A percentile compares a stretch with the other conserved stretches of the same genome.
These are phyloP conservation scores for Octonoba sinensis DNA, from an alignment of 2,888 invertebrate species.

Conservation along the genomic window DNA sequence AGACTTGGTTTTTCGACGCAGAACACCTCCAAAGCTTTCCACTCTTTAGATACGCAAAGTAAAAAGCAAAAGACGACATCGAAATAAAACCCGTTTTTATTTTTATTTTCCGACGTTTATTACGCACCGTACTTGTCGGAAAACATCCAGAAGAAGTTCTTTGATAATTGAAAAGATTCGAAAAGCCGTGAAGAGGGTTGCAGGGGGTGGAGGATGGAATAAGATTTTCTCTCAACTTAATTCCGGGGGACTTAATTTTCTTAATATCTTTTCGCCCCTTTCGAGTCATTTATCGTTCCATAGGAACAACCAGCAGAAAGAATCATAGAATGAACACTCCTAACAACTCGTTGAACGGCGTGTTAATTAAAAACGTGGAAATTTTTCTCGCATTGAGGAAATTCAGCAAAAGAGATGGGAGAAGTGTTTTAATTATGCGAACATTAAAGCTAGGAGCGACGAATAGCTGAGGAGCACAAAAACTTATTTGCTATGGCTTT, in stretches of 20 bases:
- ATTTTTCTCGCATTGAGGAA: too few relatives aligned
- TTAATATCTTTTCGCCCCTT: conserved; percentile 47
- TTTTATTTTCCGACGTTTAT: too few relatives aligned
- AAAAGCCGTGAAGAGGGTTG: conserved; percentile 12
- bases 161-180: conserved; percentile 60
- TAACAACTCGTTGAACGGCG: too few relatives aligned
- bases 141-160: conserved; percentile 28
- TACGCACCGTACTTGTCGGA: too few relatives aligned
- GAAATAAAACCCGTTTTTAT: too few relatives aligned
- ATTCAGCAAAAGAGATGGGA: too few relatives aligned
- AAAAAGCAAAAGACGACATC: too few relatives aligned
- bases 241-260: conserved; percentile 61
- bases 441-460: neutral
- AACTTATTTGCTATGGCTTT: conserved; percentile 11
- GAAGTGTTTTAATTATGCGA: conserved; percentile 46
- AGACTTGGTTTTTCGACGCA: too few relatives aligned
- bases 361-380: too few relatives aligned
- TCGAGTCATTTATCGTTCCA: conserved; percentile 59
- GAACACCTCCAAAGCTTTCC: too few relatives aligned
- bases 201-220: conserved; percentile 15
- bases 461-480: neutral
- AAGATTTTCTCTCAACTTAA: conserved; percentile 48
- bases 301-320: neutral
- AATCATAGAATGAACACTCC: too few relatives aligned
- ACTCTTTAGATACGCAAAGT: too few relatives aligned